Conservation (phyloP, 2,888 invertebrate species). For the Trichogramma dendrolimi region DNA sequence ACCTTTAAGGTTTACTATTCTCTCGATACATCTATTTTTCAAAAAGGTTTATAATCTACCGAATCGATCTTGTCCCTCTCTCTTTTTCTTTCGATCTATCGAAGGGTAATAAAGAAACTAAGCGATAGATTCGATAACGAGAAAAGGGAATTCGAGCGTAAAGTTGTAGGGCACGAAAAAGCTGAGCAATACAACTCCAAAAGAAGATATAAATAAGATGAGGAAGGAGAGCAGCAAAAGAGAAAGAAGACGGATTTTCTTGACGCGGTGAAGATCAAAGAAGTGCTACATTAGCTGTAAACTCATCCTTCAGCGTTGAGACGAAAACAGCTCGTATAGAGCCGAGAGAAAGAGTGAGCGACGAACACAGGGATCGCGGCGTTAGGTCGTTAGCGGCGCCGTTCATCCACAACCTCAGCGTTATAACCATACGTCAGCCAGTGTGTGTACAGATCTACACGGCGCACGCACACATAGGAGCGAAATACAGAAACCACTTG, state of each 20-base stretch:
- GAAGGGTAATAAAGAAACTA: no score
- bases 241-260: not conserved
- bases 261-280: slow-evolving; percentile 46
- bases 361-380: slow-evolving; percentile 36
- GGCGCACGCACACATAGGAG: not conserved
- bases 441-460: no score
- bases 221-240: not conserved
- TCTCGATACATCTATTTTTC: no score
- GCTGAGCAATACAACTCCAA: no score
- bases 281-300: slow-evolving; percentile 48
- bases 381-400: slow-evolving; percentile 48
- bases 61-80: no score
- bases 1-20: no score
- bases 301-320: slow-evolving; percentile 51
- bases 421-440: slow-evolving; percentile 2
- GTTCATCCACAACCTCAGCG: slow-evolving; percentile 19
- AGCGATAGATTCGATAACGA: no score
- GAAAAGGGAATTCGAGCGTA: no score
- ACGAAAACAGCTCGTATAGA: slow-evolving; percentile 29
- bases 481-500: slow-evolving; percentile 4
- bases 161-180: no score
- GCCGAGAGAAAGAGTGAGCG: slow-evolving; percentile 21
- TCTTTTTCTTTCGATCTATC: no score
- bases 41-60: no score
- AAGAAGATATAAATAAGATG: slow-evolving; percentile 20